Evolutionary conservation across 2,113 vertebrate genomes (phyloP), one percentile per base, ranked within the genome.

Genomic region (Pholis gunnellus): DNA sequence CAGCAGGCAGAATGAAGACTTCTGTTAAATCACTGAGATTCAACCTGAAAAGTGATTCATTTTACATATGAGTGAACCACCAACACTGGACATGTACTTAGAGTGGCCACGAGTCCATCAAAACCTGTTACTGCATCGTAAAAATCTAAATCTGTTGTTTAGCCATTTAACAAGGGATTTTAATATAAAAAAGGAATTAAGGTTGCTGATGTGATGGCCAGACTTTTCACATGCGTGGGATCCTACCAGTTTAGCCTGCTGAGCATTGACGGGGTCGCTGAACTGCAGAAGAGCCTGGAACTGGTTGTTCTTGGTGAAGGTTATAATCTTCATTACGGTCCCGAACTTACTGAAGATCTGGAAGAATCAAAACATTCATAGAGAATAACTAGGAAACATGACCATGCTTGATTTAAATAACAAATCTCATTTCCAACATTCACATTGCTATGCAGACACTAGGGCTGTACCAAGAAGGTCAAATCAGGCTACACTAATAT

Each of bases 271-370:
- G 20, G 98, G 97, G 93, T 99, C 98, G 6, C 97, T 98, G 92
- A 97, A 99, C 86, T 99, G 98, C 71, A 99, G 96, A 83, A 99
- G 96, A 89, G 98, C 98, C 95, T 99, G 98, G 93, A 99, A 99
- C 91, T 99, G 98, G 93, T 99, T 99, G 93, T 99, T 99, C 96
- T 99, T 99, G 86, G 98, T 99, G 93, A 99, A 99, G 50, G 98
- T 99, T 91, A 99, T 99, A 88, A 99, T 99, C 96, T 99, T 99
- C 97, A 99, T 94, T 48, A 99, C 98, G 2, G 98, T 97, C 82
- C 98, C 98, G 95, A 99, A 99, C 83, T 99, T 99, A 75, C 98
- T 98, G 91, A 99, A 99, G 92, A 99, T 99, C 98, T 99, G 92
- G 20, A 74, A 73, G 10, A 84, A 64, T 57, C 6, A 64, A 13